Base-by-base conservation (phyloP, 2,888 invertebrate species). In the Bedellia somnulentella region DNA sequence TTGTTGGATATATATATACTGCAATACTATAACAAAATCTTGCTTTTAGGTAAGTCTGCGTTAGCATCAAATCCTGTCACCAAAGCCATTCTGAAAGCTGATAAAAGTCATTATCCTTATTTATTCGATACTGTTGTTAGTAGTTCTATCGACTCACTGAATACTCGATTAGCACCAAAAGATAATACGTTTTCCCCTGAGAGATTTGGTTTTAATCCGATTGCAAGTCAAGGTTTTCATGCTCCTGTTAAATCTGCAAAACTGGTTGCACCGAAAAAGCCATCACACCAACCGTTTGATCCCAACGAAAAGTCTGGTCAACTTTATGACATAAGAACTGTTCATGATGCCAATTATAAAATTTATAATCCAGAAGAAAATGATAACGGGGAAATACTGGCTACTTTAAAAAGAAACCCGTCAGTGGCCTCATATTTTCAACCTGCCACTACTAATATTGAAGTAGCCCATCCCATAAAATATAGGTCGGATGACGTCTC, bases 321-420 rank as follows among this genome's bases (percentile, higher is more conserved):
- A 24, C 43, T 49, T 33, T 77, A 73, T 45, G 66, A 77, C 37
- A 73, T 77, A 39, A 51, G 57, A 44, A 70, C 70, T 27, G 52
- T 73, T 23, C 77, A 77, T 32, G 75, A 77, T 38, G 56, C 68
- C 30, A 61, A 67, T 49, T 77, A 77, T 45, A 73, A 63, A 55
- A 60, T 71, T 21, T 71, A 67, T 42, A 68, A 68, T 38, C 58
- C 68, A n/a, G 70, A 73, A 44, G 64, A 70, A 39, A 51, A 56
- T 11, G 55, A 62, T 40, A 54, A 67, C 27, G 61, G 61, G 47
- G 64, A 67, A 34, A 71, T 73, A 35, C 52, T 73, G 46, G 50
- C 64, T 33, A 59, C 62, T 42, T 57, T 71, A 42, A 70, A 64
- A 60, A 67, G 63, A 39, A 63, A 73, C 40, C 75, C 71, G 34